Conservation (phyloP, 2,888 invertebrate genomes). For the Melolontha melolontha region DNA sequence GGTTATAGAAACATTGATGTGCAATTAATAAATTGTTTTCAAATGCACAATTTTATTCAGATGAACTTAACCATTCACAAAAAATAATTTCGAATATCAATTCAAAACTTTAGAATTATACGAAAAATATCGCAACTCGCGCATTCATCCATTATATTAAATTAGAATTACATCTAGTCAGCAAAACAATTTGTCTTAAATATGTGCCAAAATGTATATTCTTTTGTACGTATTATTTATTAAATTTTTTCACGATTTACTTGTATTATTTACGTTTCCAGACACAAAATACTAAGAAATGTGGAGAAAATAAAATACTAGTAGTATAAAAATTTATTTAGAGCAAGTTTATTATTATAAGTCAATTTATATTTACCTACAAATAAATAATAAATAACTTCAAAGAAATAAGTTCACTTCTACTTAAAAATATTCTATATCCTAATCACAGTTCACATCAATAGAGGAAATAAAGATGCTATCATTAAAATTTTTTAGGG, state of each 20-base stretch:
- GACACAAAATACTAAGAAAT: background rate
- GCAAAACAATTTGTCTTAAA: background rate
- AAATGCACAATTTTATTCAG: no score
- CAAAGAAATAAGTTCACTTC: constrained; percentile 28
- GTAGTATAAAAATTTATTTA: constrained; percentile 35
- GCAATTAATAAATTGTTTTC: no score
- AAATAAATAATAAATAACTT: constrained; percentile 37
- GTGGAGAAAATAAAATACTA: background rate
- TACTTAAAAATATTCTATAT: constrained; percentile 30
- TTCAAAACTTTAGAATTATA: no score
- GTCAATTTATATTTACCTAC: constrained; percentile 25
- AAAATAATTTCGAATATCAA: no score
- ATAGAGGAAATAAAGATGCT: constrained; percentile 14
- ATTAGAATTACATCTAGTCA: constrained; percentile 21
- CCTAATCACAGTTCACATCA: constrained; percentile 30
- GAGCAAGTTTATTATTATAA: constrained; percentile 24
- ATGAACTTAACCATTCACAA: no score
- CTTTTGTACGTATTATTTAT: constrained; percentile 17
- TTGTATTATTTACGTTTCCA: no score
- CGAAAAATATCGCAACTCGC: no score
- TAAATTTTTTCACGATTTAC: background rate
- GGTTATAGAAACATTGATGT: no score
- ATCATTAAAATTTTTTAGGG: constrained; percentile 3
- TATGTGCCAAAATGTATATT: constrained; percentile 35
- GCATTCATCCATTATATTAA: no score